Conservation (phyloP, 2,797 vertebrate species). For the Ispidina lecontei region DNA sequence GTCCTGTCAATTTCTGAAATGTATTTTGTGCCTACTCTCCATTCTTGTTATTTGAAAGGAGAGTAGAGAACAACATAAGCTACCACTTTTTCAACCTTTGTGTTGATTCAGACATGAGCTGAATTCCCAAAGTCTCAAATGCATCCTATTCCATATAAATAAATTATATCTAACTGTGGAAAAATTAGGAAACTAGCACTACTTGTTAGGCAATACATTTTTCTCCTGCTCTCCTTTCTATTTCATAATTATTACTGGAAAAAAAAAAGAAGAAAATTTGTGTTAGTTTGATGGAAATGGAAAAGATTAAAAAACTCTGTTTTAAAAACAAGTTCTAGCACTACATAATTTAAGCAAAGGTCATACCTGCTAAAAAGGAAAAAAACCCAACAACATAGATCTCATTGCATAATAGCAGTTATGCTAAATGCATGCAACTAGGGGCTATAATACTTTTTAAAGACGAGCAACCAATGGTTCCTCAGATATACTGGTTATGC, state of each 20-base stretch:
- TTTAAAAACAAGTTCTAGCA: not conserved
- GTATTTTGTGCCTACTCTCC: not conserved
- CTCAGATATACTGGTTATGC: not conserved
- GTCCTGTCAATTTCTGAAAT: not conserved
- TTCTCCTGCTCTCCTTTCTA: not conserved
- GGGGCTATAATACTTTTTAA: not conserved
- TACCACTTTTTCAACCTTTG: not conserved
- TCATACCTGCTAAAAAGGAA: not conserved
- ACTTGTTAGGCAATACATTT: not conserved
- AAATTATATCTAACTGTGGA: not conserved
- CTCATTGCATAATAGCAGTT: not conserved
- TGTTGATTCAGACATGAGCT: not conserved
- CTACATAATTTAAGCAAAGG: not conserved
- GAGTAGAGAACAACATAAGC: not conserved
- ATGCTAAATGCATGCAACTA: not conserved
- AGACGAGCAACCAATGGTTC: not conserved
- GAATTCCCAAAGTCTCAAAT: not conserved
- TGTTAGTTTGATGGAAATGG: not conserved
- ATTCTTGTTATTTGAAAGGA: not conserved
- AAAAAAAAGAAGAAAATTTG: not conserved
- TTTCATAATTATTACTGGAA: not conserved
- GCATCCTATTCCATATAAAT: not conserved
- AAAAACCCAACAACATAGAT: not conserved
- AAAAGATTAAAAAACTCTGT: not conserved
- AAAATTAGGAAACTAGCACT: not conserved